Evolutionary conservation across 1,140 invertebrate genomes (phyloP).

Genomic region (Sipha flava): DNA sequence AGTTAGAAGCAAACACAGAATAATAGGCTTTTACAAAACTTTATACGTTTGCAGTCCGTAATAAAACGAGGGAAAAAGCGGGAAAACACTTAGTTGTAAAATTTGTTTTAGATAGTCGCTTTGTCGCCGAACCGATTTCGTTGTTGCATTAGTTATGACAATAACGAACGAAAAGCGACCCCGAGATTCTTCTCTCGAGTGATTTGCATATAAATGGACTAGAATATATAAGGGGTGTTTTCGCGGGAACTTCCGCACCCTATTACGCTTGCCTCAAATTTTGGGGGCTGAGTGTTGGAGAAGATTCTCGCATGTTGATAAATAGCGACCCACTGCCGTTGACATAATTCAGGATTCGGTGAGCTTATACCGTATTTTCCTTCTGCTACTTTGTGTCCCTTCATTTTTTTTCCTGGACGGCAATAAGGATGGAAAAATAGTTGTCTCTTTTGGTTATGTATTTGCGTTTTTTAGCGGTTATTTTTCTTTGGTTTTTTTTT

Average conservation of each 20-base stretch:
- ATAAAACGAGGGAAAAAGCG: neutral
- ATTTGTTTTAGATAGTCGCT: neutral
- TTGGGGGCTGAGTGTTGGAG: neutral
- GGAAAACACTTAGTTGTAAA: neutral
- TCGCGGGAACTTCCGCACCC: neutral
- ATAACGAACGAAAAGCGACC: conserved; percentile 17
- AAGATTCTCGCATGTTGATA: conserved; percentile 13
- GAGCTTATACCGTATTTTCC: conserved; percentile 16
- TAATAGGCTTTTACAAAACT: no score
- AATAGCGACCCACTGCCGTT: conserved; percentile 17
- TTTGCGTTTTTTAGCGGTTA: neutral
- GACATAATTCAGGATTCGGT: conserved; percentile 29
- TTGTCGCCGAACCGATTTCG: neutral
- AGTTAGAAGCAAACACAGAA: no score
- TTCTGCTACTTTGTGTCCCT: conserved; percentile 19
- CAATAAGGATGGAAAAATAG: neutral
- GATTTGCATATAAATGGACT: conserved; percentile 31
- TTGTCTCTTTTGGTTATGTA: neutral
- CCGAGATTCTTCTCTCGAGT: neutral
- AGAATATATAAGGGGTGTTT: conserved; percentile 19
- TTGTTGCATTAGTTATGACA: conserved; percentile 6
- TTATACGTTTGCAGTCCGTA: no score
- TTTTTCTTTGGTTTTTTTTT: no score
- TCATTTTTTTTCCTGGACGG: conserved; percentile 4
- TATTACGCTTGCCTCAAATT: neutral